Evolutionary conservation across 2,888 invertebrate species (phyloP), one percentile per base, ranked within the genome.

Genomic region (Lithophane ornitopus): DNA sequence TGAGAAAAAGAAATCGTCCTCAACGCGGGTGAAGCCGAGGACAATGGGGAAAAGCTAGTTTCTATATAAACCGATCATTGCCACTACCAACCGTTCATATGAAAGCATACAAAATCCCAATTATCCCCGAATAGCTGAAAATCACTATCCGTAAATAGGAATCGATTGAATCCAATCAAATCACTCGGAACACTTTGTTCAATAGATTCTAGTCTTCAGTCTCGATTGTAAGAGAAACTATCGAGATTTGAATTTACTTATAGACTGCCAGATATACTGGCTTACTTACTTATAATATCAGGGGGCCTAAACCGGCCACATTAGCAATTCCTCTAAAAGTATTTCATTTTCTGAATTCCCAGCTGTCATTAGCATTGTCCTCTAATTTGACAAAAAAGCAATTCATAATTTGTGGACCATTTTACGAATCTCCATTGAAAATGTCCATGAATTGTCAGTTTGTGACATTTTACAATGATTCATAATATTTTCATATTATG

Each of bases 131-230:
- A 70, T 74, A 70, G 67, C 19, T 63, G 56, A 85, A 74, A 81
- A 62, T 77, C 68, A 61, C 59, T 44, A 63, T 44, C 59, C 63
- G 19, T 76, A 82, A 85, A 85, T 62, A 69, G 63, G 12, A 71
- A 78, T 83, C 76, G 74, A 85, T 77, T 77, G 74, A 69, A 70
- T 78, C 49, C 49, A 85, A 78, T 80, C 77, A 61, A 82, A 78
- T 78, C 72, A 63, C 39, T 76, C 44, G 69, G 78, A 62, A 72
- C 46, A 65, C 72, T 82, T 80, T 59, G 54, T 52, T 70, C 41
- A 74, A 76, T 74, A 63, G 26, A 61, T 83, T 75, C 73, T 44
- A 71, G 62, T 79, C 63, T 65, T 77, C 65, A 71, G 67, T 68
- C 58, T 59, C n/a, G 16, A 54, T 65, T 77, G 58, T 69, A 19